Percentiles rank a stretch among this genome's conserved stretches.
Conservation (phyloP, 23 tunicate species). For the Clavelina lepadiformis region DNA sequence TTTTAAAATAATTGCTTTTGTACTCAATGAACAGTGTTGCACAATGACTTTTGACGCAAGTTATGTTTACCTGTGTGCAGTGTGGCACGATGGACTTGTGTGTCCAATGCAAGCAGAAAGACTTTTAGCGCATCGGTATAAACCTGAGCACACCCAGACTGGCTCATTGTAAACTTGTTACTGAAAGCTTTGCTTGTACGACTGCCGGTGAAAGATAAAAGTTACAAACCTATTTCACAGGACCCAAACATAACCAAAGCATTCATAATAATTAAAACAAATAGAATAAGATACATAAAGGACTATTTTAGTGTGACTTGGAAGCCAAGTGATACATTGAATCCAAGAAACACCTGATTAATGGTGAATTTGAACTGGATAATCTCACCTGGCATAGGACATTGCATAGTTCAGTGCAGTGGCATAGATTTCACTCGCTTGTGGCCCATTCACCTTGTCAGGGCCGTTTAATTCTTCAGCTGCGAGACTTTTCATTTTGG, state of each 20-base stretch:
- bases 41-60: no score
- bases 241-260: no score
- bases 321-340: not conserved
- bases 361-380: not conserved
- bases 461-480: slow-evolving; percentile 14
- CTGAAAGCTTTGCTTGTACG: slow-evolving; percentile 94
- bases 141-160: slow-evolving; percentile 62
- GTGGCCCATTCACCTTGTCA: not conserved
- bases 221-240: no score
- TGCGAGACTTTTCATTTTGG: slow-evolving; percentile 33
- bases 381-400: slow-evolving; percentile 80
- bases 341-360: not conserved
- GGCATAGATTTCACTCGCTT: slow-evolving; percentile 35
- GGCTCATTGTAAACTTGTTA: slow-evolving; percentile 83
- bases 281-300: not conserved
- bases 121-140: slow-evolving; percentile 78
- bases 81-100: slow-evolving; percentile 39
- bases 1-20: no score
- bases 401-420: slow-evolving; percentile 75
- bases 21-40: no score
- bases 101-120: slow-evolving; percentile 65
- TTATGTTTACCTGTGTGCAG: slow-evolving; percentile 65
- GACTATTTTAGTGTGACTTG: not conserved
- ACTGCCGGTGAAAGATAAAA: no score
- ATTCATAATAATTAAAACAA: no score